Evolutionary conservation across 2,888 invertebrate species (phyloP), one percentile per base, ranked within the genome.

Genomic region (Chouioia cunea): DNA sequence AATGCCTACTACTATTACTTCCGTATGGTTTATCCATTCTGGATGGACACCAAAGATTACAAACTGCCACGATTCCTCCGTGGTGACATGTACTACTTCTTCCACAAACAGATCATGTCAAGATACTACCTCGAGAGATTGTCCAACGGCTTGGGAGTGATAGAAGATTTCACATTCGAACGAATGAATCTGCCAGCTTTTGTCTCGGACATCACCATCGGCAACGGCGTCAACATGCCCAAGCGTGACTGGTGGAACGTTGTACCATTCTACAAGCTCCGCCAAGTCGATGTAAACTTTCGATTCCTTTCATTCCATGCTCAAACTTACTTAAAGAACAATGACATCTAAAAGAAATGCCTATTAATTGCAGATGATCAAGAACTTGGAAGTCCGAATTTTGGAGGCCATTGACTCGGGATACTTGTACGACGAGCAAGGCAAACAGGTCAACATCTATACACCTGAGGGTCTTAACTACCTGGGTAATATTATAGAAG

Each of bases 81-180:
- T 73, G 92, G 92, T 71, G 91, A 91, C 83, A 82, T 88, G 47
- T 92, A 89, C 87, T 89, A 90, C 82, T 90, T 88, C 86, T 87
- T 88, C 80, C 90, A 92, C 80, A 90, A 92, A 79, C 91, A 93
- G 82, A 79, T 92, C 15, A 80, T 91, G 77, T 89, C 91, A 71
- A 91, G 92, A 79, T 93, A 91, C 87, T 90, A 90, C 80, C 85
- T 92, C 81, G 92, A 93, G 80, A 90, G 93, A 83, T 85, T 91
- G 73, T 88, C 90, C 58, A 89, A 91, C 76, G 90, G 89, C 36
- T 81, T 91, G 69, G 90, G 90, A 8, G 88, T 89, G 18, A 89
- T 92, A 74, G 88, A 90, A 16, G 88, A 89, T 65, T 86, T 91
- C 77, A 86, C 88, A 77, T 91, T 88, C 88, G 84, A 87, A 81